A percentile compares a stretch with the other conserved stretches of the same genome.
Evolutionary conservation across 2,113 vertebrate genomes (phyloP).

Genomic region (Macroglossus sobrinus): DNA sequence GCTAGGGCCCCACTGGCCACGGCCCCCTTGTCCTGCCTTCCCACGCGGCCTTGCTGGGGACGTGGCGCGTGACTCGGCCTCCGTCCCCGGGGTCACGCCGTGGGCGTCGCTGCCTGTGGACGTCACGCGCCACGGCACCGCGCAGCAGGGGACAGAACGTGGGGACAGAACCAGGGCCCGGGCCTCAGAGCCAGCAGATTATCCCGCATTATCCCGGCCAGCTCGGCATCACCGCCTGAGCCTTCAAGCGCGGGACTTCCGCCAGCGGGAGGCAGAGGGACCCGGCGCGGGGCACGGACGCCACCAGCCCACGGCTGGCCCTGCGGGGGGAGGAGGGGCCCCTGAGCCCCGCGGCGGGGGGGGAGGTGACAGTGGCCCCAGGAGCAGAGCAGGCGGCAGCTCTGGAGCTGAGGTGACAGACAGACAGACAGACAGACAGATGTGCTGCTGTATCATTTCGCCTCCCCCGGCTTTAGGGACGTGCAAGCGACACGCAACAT

Average conservation of each 20-base stretch:
- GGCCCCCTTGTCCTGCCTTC: too few species aligned
- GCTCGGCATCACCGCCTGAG: not conserved
- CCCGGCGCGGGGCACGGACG: not conserved
- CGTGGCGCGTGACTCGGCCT: not conserved
- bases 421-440: too few species aligned
- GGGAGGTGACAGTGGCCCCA: not conserved
- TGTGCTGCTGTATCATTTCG: not conserved
- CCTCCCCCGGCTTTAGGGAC: not conserved
- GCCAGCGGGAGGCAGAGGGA: not conserved
- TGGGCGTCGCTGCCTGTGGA: not conserved
- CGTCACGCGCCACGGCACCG: too few species aligned
- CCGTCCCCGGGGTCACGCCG: accelerated
- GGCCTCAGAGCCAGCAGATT: not conserved
- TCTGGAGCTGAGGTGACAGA: too few species aligned
- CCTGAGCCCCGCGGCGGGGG: not conserved
- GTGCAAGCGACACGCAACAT: not conserved
- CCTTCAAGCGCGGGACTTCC: not conserved
- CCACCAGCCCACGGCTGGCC: not conserved
- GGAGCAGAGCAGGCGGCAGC: too few species aligned
- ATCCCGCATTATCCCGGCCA: not conserved
- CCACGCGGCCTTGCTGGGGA: not conserved
- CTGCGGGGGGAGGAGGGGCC: not conserved
- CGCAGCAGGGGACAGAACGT: too few species aligned
- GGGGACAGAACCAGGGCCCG: not conserved
- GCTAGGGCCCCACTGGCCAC: not conserved